Base-by-base conservation (phyloP, 2,888 invertebrate genomes). In the Chrysodeixis includens region DNA sequence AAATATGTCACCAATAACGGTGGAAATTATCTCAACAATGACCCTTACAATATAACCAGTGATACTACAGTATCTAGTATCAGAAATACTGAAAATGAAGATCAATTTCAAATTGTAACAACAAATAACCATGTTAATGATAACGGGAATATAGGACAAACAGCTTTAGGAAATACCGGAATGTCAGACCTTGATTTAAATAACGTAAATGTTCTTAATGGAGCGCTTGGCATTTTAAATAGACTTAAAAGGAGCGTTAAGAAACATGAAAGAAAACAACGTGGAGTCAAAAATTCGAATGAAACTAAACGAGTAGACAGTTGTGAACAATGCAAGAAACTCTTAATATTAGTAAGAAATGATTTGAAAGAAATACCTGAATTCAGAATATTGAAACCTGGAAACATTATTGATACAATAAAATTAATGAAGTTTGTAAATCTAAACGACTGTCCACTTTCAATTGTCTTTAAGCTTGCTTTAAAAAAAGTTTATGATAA, bases 231-330 rank as follows among this genome's bases (percentile, higher is more conserved):
- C 14, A 53, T 76, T 0, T 10, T 74, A 1, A 65, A 54, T 8
- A 49, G 76, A 56, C 44, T 65, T 0, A 73, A 70, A 59, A 30
- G 76, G 20, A 20, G 35, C 0, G 12, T 14, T 0, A 1, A 20
- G 0, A 0, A 14, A 5, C 4, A 1, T 1, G 2, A 20, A 5
- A 46, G 6, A 16, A 16, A 40, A 18, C 0, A 1, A 8, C 2
- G 0, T 20, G 12, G 40, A 8, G 9, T 9, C 3, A 26, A 44
- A 9, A 1, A 44, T 22, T 5, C 12, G 16, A 52, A 35, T 44
- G 53, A 8, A 44, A 9, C 1, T 16, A n/a, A 26, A 1, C 9
- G 22, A 8, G 14, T 22, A n/a, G 1, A 26, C 4, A 16, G 9
- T 0, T 8, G 46, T 0, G 6, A 46, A 1, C 0, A 3, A 18